phyloP scores from a whole-genome alignment of 2,113 vertebrate genomes.

The Campylomormyrus tamandua region DNA sequence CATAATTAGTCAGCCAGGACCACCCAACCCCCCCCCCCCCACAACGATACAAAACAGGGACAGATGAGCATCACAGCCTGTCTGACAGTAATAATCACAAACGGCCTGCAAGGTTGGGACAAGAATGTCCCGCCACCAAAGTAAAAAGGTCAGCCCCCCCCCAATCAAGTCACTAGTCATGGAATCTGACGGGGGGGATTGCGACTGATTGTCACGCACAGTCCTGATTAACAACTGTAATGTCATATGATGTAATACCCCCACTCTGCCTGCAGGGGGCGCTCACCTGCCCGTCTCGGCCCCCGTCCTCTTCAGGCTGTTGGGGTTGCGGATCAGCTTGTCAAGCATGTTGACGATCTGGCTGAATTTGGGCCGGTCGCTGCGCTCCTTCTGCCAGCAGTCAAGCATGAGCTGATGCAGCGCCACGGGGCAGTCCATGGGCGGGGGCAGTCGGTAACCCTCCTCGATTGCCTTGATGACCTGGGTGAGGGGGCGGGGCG shows the following conservation, averaged over 20 bases:
- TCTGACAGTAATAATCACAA: background rate
- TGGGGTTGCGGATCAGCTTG: slow-evolving; percentile 97
- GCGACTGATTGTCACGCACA: background rate
- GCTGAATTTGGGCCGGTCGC: slow-evolving; percentile 89
- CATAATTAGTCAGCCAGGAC: background rate
- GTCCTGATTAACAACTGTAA: background rate
- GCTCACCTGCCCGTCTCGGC: slow-evolving; percentile 76
- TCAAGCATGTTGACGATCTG: slow-evolving; percentile 99
- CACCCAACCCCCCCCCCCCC: background rate
- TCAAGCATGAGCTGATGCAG: slow-evolving; percentile 97
- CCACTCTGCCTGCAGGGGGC: background rate
- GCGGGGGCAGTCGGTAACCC: slow-evolving; percentile 89
- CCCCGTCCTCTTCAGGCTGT: slow-evolving; percentile 90
- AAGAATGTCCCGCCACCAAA: background rate
- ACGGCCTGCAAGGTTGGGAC: background rate
- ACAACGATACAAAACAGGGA: background rate
- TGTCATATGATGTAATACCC: background rate
- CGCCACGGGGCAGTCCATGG: slow-evolving; percentile 94
- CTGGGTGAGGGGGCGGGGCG: slow-evolving; percentile 41
- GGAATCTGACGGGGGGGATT: background rate
- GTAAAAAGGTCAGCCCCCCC: background rate
- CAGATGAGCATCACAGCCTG: background rate
- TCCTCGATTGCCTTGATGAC: slow-evolving; percentile 98
- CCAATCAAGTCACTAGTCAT: background rate
- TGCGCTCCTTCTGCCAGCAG: slow-evolving; percentile 95